Evolutionary conservation across 2,888 invertebrate genomes (phyloP).

Genomic region (Orthonevra nobilis): DNA sequence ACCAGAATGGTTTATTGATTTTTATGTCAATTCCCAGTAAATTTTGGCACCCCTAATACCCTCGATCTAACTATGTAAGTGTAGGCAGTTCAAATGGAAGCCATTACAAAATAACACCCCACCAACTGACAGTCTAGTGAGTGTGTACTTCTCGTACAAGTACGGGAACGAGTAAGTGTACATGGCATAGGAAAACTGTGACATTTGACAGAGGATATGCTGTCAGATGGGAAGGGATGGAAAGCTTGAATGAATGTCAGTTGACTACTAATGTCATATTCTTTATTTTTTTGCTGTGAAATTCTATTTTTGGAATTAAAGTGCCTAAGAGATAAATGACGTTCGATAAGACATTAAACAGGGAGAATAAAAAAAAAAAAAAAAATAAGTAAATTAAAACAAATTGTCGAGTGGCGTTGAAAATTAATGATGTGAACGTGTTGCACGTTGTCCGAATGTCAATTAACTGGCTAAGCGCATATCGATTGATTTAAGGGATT

Average conservation of each 20-base stretch:
- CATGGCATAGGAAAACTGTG: constrained; percentile 18
- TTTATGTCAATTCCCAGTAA: constrained; percentile 53
- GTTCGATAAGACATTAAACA: constrained; percentile 45
- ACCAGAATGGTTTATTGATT: constrained; percentile 63
- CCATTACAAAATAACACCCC: constrained; percentile 56
- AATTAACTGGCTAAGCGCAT: constrained; percentile 45
- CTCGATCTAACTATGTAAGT: too few relatives aligned
- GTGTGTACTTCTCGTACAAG: too few relatives aligned
- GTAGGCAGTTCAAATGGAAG: constrained; percentile 40
- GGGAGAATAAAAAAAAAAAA: background rate
- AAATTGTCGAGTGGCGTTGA: constrained; percentile 66
- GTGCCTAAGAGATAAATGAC: constrained; percentile 49
- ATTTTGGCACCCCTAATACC: constrained; percentile 38
- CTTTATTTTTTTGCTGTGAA: constrained; percentile 27
- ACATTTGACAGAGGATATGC: constrained; percentile 47
- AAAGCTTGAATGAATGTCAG: constrained; percentile 49
- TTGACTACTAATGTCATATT: constrained; percentile 40
- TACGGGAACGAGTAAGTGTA: too few relatives aligned
- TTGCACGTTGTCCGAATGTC: constrained; percentile 62
- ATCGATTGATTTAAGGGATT: constrained; percentile 55
- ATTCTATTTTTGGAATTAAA: constrained; percentile 32
- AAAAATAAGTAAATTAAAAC: constrained; percentile 60
- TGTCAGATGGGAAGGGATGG: background rate
- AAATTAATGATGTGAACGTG: constrained; percentile 67
- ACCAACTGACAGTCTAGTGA: too few relatives aligned